Evolutionary conservation across 2,797 vertebrate genomes (phyloP).

Genomic region (Cynopterus sphinx): DNA sequence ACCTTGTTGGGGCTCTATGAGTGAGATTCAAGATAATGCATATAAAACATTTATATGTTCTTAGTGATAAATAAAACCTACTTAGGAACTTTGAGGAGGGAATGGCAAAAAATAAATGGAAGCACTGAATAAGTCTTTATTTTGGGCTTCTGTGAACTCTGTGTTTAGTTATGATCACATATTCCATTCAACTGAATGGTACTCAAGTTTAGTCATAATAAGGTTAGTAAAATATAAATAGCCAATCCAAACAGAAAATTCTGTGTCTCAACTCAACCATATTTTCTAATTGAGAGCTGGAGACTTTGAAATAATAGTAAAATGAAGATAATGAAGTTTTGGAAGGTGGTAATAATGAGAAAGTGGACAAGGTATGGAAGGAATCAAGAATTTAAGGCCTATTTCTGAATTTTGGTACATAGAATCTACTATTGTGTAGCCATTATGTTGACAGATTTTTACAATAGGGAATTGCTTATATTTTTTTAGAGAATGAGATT

Average conservation of each 20-base stretch:
- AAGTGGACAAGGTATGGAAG: not conserved
- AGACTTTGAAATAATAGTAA: not conserved
- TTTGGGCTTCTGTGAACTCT: not conserved
- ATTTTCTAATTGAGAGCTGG: slow-evolving; percentile 17
- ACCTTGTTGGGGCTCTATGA: not conserved
- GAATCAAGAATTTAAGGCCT: not conserved
- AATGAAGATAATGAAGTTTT: not conserved
- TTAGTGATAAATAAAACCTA: not conserved
- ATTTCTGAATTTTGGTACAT: not conserved
- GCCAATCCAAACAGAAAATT: slow-evolving; percentile 15
- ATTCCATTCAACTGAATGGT: not conserved
- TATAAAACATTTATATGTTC: not conserved
- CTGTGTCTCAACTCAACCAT: not conserved
- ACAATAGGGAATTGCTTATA: not conserved
- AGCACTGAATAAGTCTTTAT: slow-evolving; percentile 22
- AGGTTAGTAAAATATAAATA: slow-evolving; percentile 36
- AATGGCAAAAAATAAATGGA: not conserved
- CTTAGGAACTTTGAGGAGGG: not conserved
- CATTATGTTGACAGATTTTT: not conserved
- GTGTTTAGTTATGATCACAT: slow-evolving; percentile 47
- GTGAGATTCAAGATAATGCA: not conserved
- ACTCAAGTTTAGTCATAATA: slow-evolving; percentile 32
- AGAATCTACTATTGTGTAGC: not conserved
- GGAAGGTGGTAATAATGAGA: not conserved
- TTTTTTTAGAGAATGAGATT: not conserved